Evolutionary conservation across 2,888 invertebrate genomes (phyloP), one percentile per base, ranked within the genome.

Genomic region (Agonum fuliginosum): DNA sequence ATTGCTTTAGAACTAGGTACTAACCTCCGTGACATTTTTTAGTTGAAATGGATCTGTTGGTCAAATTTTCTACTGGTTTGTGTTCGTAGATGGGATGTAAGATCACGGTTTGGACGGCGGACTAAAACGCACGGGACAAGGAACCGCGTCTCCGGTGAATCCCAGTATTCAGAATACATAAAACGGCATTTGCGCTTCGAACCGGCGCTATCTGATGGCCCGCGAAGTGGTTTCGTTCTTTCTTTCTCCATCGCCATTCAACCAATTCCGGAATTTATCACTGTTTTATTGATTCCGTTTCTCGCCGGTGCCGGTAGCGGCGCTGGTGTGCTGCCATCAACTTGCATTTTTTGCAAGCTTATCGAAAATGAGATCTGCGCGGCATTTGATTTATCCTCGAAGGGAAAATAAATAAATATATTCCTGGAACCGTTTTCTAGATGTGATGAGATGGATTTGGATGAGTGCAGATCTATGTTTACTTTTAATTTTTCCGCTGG

Each of bases 231-330:
- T 54, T 72, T 22, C 67, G 46, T 71, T 51, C 65, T 58, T 65
- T 65, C 27, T 73, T 51, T 73, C 73, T 74, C 43, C 37, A 20
- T 37, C 41, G 34, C 54, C 37, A 27, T 54, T 54, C 41, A 30
- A 62, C 74, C 74, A 74, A 74, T 74, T 74, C 65, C 20, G 46
- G 41, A 74, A 74, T 74, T 74, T 74, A 74, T 74, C 74, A 74
- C 74, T 46, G 74, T 74, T 74, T 74, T 74, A 74, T 74, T 74
- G 74, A 74, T 74, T 74, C 74, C 74, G 74, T 30, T 70, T 10
- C 71, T 20, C 51, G 51, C 51, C 71, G 48, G 12, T 24, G 19
- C 20, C 54, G 54, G 34, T 41, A 58, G 58, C 43, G 34, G 54
- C 58, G 30, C 54, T 54, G 37, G 14, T 51, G 58, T 24, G 62